phyloP scores from a whole-genome alignment of 2,888 invertebrate genomes.

The Dermolepida albohirtum region DNA sequence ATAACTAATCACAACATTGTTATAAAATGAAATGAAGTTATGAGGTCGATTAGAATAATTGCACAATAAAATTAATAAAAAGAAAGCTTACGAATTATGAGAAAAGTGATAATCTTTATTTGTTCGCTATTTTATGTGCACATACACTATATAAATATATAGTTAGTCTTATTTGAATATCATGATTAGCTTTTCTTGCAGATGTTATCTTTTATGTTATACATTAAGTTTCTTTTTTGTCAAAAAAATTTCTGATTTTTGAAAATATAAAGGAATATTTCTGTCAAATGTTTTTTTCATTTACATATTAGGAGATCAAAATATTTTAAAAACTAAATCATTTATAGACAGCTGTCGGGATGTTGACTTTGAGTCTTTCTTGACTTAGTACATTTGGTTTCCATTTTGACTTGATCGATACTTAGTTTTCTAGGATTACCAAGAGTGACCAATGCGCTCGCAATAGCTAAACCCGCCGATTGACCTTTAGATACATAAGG shows the following conservation, averaged over 20 bases:
- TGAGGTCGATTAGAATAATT: too few relatives aligned
- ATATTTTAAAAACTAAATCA: constrained; percentile 31
- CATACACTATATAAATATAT: too few relatives aligned
- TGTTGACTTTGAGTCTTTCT: constrained; percentile 79
- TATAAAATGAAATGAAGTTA: too few relatives aligned
- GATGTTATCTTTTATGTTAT: too few relatives aligned
- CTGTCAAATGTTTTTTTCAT: neutral
- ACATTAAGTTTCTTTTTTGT: too few relatives aligned
- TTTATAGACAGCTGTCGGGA: constrained; percentile 68
- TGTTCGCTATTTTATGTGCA: too few relatives aligned
- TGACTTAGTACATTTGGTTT: constrained; percentile 67
- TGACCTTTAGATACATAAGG: constrained; percentile 86
- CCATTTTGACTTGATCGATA: constrained; percentile 73
- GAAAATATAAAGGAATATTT: constrained; percentile 35
- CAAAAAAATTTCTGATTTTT: neutral
- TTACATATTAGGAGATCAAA: constrained; percentile 26
- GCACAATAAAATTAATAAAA: too few relatives aligned
- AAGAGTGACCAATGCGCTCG: constrained; percentile 89
- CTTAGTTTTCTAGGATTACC: constrained; percentile 84
- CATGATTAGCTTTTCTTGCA: too few relatives aligned
- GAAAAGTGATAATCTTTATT: too few relatives aligned
- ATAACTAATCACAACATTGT: too few relatives aligned
- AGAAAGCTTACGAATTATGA: too few relatives aligned
- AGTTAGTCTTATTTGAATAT: too few relatives aligned
- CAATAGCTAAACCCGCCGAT: constrained; percentile 86